Conservation (phyloP, 1,140 invertebrate genomes). For the Plodia interpunctella region DNA sequence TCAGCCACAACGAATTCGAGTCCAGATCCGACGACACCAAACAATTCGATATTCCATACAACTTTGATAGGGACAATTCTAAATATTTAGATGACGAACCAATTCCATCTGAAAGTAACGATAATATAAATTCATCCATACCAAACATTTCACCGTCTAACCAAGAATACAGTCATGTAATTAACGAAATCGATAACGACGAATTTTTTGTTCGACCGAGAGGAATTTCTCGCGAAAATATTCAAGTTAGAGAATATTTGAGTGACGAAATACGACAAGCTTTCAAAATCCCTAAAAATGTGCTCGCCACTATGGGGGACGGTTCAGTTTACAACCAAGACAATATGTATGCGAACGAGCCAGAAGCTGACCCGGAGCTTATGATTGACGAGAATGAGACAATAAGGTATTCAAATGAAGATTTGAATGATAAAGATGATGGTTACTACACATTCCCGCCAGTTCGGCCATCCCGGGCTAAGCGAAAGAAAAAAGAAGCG, state of each 20-base stretch:
- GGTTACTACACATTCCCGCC: conserved; percentile 76
- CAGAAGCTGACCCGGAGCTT: conserved; percentile 55
- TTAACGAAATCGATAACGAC: conserved; percentile 91
- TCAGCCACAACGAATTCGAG: conserved; percentile 37
- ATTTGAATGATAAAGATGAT: conserved; percentile 70
- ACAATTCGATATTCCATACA: conserved; percentile 55
- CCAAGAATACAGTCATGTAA: conserved; percentile 77
- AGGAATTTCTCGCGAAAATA: conserved; percentile 88
- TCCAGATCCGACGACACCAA: conserved; percentile 37
- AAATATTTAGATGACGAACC: conserved; percentile 48
- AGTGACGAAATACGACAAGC: conserved; percentile 88
- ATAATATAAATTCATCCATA: conserved; percentile 33
- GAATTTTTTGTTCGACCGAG: conserved; percentile 89
- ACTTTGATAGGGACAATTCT: conserved; percentile 59
- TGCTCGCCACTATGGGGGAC: conserved; percentile 78
- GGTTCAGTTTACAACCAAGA: conserved; percentile 50
- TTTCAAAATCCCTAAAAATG: conserved; percentile 82
- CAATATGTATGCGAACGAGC: conserved; percentile 54
- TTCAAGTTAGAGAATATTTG: conserved; percentile 85
- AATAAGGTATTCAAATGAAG: conserved; percentile 55
- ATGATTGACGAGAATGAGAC: conserved; percentile 63
- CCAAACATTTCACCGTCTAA: conserved; percentile 53
- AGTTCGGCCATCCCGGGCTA: conserved; percentile 67
- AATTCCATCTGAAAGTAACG: conserved; percentile 28
- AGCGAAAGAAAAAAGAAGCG: conserved; percentile 69